These are phyloP conservation scores for Drosophila kepulauana DNA, from an alignment of 1,140 invertebrate species.

Conservation along the genomic window DNA sequence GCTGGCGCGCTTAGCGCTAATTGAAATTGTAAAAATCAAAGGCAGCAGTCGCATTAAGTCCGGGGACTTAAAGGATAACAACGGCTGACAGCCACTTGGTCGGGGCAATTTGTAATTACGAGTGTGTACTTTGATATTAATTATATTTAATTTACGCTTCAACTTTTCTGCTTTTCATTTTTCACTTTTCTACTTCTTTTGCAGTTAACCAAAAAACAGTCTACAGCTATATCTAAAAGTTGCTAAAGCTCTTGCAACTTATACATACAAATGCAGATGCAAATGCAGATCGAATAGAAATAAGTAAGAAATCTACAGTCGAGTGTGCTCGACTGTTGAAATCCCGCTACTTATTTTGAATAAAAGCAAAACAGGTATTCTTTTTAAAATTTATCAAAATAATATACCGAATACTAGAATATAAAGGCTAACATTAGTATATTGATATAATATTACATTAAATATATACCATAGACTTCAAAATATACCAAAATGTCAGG, in stretches of 20 bases:
- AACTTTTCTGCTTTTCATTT: not conserved
- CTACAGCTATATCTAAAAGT: not conserved
- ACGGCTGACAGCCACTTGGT: constrained; percentile 56
- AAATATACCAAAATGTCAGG: no score
- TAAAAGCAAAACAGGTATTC: no score
- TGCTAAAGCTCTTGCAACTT: constrained; percentile 7
- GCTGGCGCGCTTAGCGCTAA: constrained; percentile 65
- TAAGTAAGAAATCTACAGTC: no score
- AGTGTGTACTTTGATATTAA: constrained; percentile 63
- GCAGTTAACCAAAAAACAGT: not conserved
- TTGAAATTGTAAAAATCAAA: constrained; percentile 83
- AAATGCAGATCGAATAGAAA: no score
- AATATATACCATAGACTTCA: no score
- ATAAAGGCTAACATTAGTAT: no score
- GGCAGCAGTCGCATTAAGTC: constrained; percentile 61
- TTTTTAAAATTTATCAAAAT: no score
- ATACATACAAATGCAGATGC: not conserved
- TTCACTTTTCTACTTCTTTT: not conserved
- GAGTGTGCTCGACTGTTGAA: no score
- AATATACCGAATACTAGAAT: no score
- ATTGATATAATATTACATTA: no score
- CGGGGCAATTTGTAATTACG: constrained; percentile 72
- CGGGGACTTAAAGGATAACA: constrained; percentile 66
- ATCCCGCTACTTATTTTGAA: no score
- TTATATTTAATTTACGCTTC: constrained; percentile 42